A percentile compares a stretch with the other conserved stretches of the same genome.
Conservation (phyloP, 2,797 vertebrate species). For the Fundulus diaphanus region DNA sequence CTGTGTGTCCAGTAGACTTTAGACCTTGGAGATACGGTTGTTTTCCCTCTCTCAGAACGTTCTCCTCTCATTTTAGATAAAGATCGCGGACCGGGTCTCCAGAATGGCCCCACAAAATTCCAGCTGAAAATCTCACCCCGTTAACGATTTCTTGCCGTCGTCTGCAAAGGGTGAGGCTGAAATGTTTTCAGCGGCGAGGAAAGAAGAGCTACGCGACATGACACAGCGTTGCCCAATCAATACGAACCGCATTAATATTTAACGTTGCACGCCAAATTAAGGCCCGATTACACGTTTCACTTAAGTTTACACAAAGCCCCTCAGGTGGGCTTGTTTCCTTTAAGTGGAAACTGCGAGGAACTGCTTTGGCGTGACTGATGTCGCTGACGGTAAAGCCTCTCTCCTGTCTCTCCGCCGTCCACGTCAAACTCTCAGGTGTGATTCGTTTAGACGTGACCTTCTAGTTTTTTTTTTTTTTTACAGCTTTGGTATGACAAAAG, state of each 20-base stretch:
- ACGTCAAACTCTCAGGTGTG: slow-evolving; percentile 11
- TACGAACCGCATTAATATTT: slow-evolving; percentile 48
- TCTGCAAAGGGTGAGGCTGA: slow-evolving; percentile 6
- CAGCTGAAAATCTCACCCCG: slow-evolving; percentile 30
- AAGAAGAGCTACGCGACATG: slow-evolving; percentile 27
- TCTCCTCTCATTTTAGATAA: not conserved
- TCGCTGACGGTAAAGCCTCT: slow-evolving; percentile 14
- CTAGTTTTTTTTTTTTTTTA: slow-evolving; percentile 10
- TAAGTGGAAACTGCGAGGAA: not conserved
- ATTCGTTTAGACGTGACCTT: slow-evolving; percentile 9
- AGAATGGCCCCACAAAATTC: not conserved
- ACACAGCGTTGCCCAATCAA: slow-evolving; percentile 31
- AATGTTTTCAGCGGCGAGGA: slow-evolving; percentile 4
- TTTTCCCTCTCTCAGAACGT: not conserved
- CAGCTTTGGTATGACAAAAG: not conserved
- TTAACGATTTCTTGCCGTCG: slow-evolving; percentile 25
- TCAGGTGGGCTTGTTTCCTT: not conserved
- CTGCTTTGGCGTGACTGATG: not conserved
- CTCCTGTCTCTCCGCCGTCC: not conserved
- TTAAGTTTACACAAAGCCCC: slow-evolving; percentile 9
- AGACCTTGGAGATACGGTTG: slow-evolving; percentile 19
- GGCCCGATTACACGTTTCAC: slow-evolving; percentile 13
- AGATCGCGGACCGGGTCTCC: not conserved
- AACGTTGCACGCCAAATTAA: slow-evolving; percentile 24
- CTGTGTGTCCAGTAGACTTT: slow-evolving; percentile 44